A percentile compares a stretch with the other conserved stretches of the same genome.
Conservation (phyloP, 1,140 invertebrate genomes). For the Hormaphis cornu region DNA sequence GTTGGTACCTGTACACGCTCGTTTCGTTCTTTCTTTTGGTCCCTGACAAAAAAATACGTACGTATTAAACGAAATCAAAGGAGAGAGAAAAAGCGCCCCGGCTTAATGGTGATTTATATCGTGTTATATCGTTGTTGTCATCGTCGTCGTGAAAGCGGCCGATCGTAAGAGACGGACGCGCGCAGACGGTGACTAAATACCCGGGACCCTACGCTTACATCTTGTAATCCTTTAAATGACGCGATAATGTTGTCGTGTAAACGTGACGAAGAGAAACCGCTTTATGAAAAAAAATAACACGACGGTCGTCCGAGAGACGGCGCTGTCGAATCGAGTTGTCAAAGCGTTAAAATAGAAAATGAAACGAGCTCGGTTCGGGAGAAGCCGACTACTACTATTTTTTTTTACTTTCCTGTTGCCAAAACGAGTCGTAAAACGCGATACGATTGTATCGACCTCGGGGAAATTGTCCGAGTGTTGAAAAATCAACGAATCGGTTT, state of each 20-base stretch:
- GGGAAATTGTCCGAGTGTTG: too few relatives aligned
- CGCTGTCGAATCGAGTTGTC: too few relatives aligned
- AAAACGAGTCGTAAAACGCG: too few relatives aligned
- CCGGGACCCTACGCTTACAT: not conserved
- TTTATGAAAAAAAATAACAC: too few relatives aligned
- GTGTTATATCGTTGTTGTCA: slow-evolving; percentile 16
- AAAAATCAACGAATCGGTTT: too few relatives aligned
- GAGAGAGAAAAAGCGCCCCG: not conserved
- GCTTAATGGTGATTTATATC: slow-evolving; percentile 30
- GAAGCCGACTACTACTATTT: too few relatives aligned
- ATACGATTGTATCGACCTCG: too few relatives aligned
- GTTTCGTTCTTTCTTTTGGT: not conserved
- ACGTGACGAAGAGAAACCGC: not conserved
- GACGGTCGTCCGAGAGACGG: too few relatives aligned
- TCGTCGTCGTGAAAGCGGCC: slow-evolving; percentile 1
- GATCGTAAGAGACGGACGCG: not conserved
- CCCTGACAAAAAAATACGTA: not conserved
- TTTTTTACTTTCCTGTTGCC: too few relatives aligned
- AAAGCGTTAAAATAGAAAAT: too few relatives aligned
- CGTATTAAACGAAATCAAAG: not conserved
- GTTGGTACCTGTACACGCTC: too few relatives aligned
- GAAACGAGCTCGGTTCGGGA: too few relatives aligned
- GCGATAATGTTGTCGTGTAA: not conserved
- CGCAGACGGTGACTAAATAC: slow-evolving; percentile 24
- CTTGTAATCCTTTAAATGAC: slow-evolving; percentile 28